Percentiles rank a stretch among this genome's conserved stretches.
These are phyloP conservation scores for Carassius gibelio DNA, from an alignment of 2,113 vertebrate genomes.

Conservation along the genomic window DNA sequence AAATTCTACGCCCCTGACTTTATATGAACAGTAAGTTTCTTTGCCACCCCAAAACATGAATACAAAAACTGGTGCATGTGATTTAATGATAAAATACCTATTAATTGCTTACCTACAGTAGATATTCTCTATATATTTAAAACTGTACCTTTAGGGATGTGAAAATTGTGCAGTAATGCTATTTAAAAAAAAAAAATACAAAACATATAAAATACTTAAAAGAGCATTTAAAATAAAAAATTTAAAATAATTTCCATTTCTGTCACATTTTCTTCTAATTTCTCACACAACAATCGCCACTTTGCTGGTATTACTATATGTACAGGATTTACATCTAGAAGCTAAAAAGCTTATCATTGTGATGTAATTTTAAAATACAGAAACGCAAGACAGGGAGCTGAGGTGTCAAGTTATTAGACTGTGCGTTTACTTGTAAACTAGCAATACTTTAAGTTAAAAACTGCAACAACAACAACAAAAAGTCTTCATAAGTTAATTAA, in stretches of 20 bases:
- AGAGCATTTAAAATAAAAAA: constrained; percentile 55
- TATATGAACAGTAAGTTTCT: background rate
- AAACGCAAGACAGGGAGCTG: constrained; percentile 44
- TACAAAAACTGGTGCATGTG: background rate
- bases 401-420: constrained; percentile 65
- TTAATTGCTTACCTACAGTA: background rate
- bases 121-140: background rate
- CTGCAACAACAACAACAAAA: background rate
- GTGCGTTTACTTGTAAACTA: background rate
- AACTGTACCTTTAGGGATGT: background rate
- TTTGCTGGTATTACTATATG: constrained; percentile 41
- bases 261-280: constrained; percentile 23
- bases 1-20: too few relatives aligned
- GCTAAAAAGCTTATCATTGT: constrained; percentile 7
- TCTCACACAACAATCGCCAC: constrained; percentile 39
- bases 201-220: constrained; percentile 62
- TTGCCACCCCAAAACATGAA: background rate
- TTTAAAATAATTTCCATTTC: constrained; percentile 45
- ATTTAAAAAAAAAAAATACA: constrained; percentile 53
- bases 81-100: background rate
- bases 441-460: background rate
- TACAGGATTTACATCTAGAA: background rate
- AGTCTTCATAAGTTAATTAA: background rate
- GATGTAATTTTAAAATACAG: constrained; percentile 16
- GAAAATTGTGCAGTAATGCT: constrained; percentile 14